These are phyloP conservation scores for Pseudotriccus pelzelni DNA, from an alignment of 2,797 vertebrate genomes.

Conservation along the genomic window DNA sequence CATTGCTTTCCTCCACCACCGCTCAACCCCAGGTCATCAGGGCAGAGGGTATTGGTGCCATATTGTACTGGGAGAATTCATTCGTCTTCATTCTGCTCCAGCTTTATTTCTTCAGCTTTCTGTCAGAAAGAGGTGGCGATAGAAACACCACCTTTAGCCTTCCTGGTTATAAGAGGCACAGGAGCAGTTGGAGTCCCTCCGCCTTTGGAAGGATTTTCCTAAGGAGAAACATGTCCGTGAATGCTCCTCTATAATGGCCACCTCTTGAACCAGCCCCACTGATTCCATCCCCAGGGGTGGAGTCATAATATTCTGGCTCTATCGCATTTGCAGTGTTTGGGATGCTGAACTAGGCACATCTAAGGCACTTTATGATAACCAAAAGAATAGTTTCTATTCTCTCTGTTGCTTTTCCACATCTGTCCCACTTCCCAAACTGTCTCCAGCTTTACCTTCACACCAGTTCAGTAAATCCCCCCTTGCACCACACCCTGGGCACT, in stretches of 20 bases:
- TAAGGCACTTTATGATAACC: neutral
- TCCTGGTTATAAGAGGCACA: neutral
- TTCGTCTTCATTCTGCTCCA: accelerated
- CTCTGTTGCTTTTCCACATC: neutral
- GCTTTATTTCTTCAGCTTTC: neutral
- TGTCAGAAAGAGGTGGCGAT: accelerated
- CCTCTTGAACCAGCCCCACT: neutral
- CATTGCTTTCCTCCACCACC: neutral
- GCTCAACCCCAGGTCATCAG: neutral
- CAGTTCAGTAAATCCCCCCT: neutral
- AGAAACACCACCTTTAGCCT: neutral
- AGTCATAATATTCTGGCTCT: neutral
- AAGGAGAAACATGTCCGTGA: accelerated
- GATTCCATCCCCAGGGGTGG: neutral
- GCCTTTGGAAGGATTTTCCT: neutral
- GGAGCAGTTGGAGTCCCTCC: neutral
- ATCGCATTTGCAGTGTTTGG: neutral
- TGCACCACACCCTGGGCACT: neutral
- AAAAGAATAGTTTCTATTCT: neutral
- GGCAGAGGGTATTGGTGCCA: neutral
- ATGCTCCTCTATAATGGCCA: accelerated
- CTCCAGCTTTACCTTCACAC: neutral
- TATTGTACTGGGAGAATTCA: neutral
- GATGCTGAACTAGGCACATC: neutral
- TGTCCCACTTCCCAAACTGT: neutral